phyloP scores from a whole-genome alignment of 2,113 vertebrate species.

The Chlamydotis undulata region DNA sequence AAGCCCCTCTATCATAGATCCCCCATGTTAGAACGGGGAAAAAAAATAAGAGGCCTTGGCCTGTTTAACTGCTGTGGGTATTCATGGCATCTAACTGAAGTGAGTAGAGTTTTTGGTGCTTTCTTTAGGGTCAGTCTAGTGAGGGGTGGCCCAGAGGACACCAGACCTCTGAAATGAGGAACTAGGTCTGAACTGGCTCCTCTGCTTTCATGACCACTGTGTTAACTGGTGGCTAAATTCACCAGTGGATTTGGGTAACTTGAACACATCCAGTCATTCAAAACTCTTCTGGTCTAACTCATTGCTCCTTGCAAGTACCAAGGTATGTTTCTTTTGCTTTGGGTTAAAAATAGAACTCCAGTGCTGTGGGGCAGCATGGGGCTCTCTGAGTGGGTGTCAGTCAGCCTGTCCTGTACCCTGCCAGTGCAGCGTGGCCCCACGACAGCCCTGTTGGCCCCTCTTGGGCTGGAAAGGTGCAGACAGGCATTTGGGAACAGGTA shows the following conservation, averaged over 20 bases:
- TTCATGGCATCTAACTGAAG: background rate
- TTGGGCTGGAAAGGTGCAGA: background rate
- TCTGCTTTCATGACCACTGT: accelerated
- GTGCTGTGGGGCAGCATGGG: background rate
- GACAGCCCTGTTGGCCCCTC: background rate
- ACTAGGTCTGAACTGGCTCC: background rate
- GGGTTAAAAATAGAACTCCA: background rate
- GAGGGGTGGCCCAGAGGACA: background rate
- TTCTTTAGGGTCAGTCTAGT: background rate
- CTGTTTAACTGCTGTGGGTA: background rate
- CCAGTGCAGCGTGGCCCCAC: accelerated
- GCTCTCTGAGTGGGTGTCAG: background rate
- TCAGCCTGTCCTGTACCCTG: background rate
- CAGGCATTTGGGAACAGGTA: background rate
- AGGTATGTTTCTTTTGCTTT: background rate
- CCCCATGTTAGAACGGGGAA: background rate
- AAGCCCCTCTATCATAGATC: background rate
- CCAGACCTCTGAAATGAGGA: background rate
- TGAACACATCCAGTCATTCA: background rate
- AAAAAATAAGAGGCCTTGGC: background rate
- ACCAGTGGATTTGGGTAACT: accelerated
- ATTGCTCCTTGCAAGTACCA: background rate
- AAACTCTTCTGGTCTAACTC: background rate
- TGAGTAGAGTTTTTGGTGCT: background rate
- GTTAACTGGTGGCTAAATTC: background rate